Conservation (phyloP, 1,140 invertebrate genomes). For the Temnothorax curvispinosus region DNA sequence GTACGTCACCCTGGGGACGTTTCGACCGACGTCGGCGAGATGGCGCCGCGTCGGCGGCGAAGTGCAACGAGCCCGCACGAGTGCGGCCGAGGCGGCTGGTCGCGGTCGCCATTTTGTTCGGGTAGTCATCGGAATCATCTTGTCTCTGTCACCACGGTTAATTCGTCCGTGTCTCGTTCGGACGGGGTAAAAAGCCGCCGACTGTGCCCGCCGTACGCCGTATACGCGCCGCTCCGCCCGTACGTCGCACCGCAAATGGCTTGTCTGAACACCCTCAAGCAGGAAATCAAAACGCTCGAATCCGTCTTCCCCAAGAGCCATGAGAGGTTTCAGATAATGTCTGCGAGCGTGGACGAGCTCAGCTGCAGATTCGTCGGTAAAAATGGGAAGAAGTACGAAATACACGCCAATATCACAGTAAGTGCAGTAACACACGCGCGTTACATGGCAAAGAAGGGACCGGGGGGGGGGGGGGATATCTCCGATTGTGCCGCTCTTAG, state of each 20-base stretch:
- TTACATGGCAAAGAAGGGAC: too few species aligned
- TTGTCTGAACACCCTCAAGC: conserved; percentile 98
- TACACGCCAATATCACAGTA: conserved; percentile 99
- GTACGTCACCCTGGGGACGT: conserved; percentile 41
- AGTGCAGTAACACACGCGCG: conserved; percentile 83
- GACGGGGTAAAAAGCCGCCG: conserved; percentile 32
- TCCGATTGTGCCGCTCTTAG: neutral
- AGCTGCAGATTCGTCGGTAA: conserved; percentile 98
- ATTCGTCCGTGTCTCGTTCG: conserved; percentile 62
- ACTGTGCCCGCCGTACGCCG: conserved; percentile 51
- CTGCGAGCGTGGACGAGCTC: conserved; percentile 99
- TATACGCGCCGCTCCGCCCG: conserved; percentile 46
- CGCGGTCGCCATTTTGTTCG: conserved; percentile 80
- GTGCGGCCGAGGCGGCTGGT: conserved; percentile 70
- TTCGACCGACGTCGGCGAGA: conserved; percentile 37
- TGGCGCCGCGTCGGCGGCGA: conserved; percentile 45
- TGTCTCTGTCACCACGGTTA: conserved; percentile 69
- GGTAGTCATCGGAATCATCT: conserved; percentile 76
- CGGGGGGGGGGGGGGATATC: neutral
- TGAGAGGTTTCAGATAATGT: conserved; percentile 98
- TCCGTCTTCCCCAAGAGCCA: conserved; percentile 97
- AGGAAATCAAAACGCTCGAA: conserved; percentile 98
- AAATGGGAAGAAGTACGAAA: conserved; percentile 97
- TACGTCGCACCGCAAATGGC: conserved; percentile 91
- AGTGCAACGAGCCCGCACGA: conserved; percentile 67